Evolutionary conservation across 2,888 invertebrate genomes (phyloP), one percentile per base, ranked within the genome.

Genomic region (Pharmacophagus antenor): DNA sequence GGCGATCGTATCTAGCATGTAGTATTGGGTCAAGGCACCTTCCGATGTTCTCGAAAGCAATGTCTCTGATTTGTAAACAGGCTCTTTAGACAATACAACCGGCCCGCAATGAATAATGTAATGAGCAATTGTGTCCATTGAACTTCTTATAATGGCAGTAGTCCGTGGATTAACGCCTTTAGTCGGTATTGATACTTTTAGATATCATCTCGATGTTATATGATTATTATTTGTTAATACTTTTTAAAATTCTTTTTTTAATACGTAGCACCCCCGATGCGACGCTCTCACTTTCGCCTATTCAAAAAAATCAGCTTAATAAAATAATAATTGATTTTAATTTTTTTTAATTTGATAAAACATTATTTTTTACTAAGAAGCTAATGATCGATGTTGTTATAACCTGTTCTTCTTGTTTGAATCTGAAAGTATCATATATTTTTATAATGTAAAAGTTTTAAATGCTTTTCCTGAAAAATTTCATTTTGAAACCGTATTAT

Each of bases 11-110:
- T 69, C 67, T 70, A 71, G 67, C 67, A 67, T 74, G 56, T 57
- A 47, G 46, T 68, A 75, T 77, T 74, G 69, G 77, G 83, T 78
- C 83, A 85, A 83, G 85, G 84, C 64, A 60, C 51, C 63, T 69
- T 67, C 70, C 65, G 71, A 79, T 76, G 73, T 76, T 80, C 81
- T 81, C 70, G 73, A 80, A 80, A 79, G 75, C 66, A 62, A 65
- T 68, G 67, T 66, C 70, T 69, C 62, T 62, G 69, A 65, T 62
- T 65, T 70, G 64, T 69, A 77, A 80, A 83, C 84, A 77, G 71
- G 80, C 76, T 77, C 63, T 63, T 53, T 65, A 70, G 67, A 79
- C 76, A 81, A 75, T 78, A 67, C 68, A 63, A 65, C 70, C 61
- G 58, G 63, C 65, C 62, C 67, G 68, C 67, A 63, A 71, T 72